Percentiles rank a stretch among this genome's conserved stretches.
These are phyloP conservation scores for Lapara coniferarum DNA, from an alignment of 2,888 invertebrate genomes.

Conservation along the genomic window DNA sequence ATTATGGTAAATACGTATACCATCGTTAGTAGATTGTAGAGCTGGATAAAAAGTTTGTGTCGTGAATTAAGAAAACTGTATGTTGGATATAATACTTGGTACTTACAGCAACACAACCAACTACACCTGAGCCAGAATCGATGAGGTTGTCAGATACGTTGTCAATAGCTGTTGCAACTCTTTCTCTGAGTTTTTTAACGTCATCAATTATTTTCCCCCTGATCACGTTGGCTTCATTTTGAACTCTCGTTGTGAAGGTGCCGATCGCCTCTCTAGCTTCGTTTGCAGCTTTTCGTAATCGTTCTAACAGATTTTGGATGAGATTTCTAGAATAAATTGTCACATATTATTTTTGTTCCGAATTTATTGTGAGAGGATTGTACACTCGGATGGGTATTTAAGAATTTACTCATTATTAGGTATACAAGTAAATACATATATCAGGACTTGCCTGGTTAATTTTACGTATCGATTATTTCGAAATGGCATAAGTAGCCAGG, in stretches of 20 bases:
- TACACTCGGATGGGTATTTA: too few species aligned
- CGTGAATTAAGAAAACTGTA: background rate
- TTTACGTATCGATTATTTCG: too few species aligned
- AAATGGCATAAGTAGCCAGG: too few species aligned
- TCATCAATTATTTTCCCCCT: conserved; percentile 51
- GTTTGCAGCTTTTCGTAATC: conserved; percentile 55
- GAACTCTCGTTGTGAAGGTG: conserved; percentile 54
- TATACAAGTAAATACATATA: too few species aligned
- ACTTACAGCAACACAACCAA: conserved; percentile 65
- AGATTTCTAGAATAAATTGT: conserved; percentile 49
- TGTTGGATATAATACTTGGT: conserved; percentile 1
- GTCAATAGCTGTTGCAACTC: conserved; percentile 53
- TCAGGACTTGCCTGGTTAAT: too few species aligned
- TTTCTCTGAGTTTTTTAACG: conserved; percentile 52
- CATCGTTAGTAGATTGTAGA: too few species aligned
- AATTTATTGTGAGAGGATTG: too few species aligned
- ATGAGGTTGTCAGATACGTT: conserved; percentile 53
- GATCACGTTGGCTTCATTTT: conserved; percentile 50
- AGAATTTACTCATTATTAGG: too few species aligned
- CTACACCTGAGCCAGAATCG: conserved; percentile 52
- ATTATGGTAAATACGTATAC: too few species aligned
- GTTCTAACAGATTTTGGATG: conserved; percentile 57
- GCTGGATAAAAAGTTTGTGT: too few species aligned
- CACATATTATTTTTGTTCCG: too few species aligned
- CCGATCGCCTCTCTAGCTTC: conserved; percentile 58